Base-by-base conservation (phyloP, 64 coral and sea anemone species). In the Porites lutea region DNA sequence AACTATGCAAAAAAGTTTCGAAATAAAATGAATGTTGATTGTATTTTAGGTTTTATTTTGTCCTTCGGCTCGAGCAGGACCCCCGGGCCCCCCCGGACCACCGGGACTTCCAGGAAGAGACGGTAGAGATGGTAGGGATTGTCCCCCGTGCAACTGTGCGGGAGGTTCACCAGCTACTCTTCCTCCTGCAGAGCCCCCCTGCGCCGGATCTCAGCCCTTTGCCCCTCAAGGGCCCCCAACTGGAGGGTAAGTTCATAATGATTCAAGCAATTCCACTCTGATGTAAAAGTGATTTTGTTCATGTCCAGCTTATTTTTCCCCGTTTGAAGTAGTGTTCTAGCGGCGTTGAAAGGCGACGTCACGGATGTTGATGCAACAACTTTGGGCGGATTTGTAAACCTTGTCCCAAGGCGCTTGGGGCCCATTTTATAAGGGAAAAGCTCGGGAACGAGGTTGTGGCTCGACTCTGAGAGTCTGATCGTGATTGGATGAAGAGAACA, bases 111-210 rank as follows among this genome's bases (percentile, higher is more conserved):
- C 90, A 13, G 90, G 90, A 44, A 73, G 90, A 73, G 90, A 92
- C 79, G 90, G 90, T 2, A 75, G 90, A 92, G 90, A 92, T 86
- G 90, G 90, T 2, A 71, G 90, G 13, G 90, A 92, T 19, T 92
- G 90, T 45, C 90, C 90, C 13, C 90, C 82, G 2, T 92, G 90
- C 27, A 92, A 92, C 82, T 92, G 90, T 54, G 90, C 20, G 2
- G 21, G 64, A 11, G 54, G 46, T 27, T 8, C 58, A 20, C 21
- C 79, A 13, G 20, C 75, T 47, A 18, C 57, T 13, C 43, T 71
- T 14, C 82, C 82, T 21, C 47, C 71, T 2, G 75, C 74, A 1
- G 51, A 43, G 13, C n/a, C 60, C 0, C 82, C 90, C 8, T 78
- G 82, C 49, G 12, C 71, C 37, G 48, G 80, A 65, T 66, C 80